These are phyloP conservation scores for Danaus chrysippus DNA, from an alignment of 2,888 invertebrate genomes.

Conservation along the genomic window DNA sequence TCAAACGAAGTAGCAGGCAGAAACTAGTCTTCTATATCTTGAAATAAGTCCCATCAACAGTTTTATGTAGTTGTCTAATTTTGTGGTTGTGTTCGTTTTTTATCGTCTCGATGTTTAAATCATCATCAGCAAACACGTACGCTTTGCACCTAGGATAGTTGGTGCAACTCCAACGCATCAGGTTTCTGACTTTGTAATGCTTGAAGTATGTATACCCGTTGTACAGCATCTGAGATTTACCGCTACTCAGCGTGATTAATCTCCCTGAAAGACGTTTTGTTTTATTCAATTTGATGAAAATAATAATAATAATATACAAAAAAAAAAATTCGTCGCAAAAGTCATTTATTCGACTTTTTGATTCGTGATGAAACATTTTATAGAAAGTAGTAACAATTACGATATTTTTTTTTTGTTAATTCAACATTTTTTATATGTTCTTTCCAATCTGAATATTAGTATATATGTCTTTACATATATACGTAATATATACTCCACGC, in stretches of 20 bases:
- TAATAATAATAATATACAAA: too few relatives aligned
- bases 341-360: too few relatives aligned
- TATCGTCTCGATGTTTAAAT: constrained; percentile 21
- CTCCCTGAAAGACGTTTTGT: constrained; percentile 31
- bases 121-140: constrained; percentile 29
- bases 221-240: constrained; percentile 33
- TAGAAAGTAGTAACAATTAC: too few relatives aligned
- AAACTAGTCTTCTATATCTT: constrained; percentile 10
- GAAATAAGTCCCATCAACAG: constrained; percentile 27
- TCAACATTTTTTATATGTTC: too few relatives aligned
- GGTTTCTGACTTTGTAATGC: constrained; percentile 26
- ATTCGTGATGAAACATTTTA: too few relatives aligned
- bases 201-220: constrained; percentile 38
- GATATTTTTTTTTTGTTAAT: too few relatives aligned
- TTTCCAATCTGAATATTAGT: too few relatives aligned
- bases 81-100: constrained; percentile 28
- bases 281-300: too few relatives aligned
- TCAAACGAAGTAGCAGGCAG: not conserved
- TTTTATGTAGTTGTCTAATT: constrained; percentile 17
- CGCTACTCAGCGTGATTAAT: constrained; percentile 33
- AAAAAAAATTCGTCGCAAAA: too few relatives aligned
- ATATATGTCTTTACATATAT: too few relatives aligned
- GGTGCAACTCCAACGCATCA: constrained; percentile 40
- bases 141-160: constrained; percentile 40
- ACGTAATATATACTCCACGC: too few relatives aligned